phyloP scores from a whole-genome alignment of 2,113 vertebrate genomes.

The Crotalus viridis region DNA sequence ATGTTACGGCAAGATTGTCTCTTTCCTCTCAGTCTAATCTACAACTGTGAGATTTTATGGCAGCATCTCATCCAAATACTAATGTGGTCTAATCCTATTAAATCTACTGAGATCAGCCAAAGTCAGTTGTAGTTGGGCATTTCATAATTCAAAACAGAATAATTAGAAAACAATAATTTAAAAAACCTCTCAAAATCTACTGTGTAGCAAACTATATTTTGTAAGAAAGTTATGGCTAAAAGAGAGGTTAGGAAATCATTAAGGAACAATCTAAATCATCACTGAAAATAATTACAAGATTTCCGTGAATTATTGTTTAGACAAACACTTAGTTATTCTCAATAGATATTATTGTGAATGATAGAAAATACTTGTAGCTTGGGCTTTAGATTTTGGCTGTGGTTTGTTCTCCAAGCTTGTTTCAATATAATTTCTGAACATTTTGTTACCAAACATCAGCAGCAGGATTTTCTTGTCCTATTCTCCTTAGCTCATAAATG shows the following conservation, averaged over 20 bases:
- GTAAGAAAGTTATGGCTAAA: not conserved
- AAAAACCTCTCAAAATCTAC: not conserved
- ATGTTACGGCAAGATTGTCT: not conserved
- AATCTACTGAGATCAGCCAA: not conserved
- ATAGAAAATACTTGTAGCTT: not conserved
- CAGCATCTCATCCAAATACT: not conserved
- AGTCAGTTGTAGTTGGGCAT: not conserved
- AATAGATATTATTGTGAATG: not conserved
- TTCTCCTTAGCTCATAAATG: no score
- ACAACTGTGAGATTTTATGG: not conserved
- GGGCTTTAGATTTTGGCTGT: no score
- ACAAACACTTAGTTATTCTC: not conserved
- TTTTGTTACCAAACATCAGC: no score
- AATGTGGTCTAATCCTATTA: not conserved
- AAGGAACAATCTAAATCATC: not conserved
- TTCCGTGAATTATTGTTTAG: conserved; percentile 30
- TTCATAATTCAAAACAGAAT: not conserved
- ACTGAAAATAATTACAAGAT: not conserved
- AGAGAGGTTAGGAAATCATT: not conserved
- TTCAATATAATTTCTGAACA: no score
- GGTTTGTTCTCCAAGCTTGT: no score
- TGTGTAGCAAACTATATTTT: not conserved
- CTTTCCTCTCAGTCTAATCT: not conserved
- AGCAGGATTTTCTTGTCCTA: no score
- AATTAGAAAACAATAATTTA: not conserved